Evolutionary conservation across 1,140 invertebrate genomes (phyloP).

Genomic region (Cydia pomonella): DNA sequence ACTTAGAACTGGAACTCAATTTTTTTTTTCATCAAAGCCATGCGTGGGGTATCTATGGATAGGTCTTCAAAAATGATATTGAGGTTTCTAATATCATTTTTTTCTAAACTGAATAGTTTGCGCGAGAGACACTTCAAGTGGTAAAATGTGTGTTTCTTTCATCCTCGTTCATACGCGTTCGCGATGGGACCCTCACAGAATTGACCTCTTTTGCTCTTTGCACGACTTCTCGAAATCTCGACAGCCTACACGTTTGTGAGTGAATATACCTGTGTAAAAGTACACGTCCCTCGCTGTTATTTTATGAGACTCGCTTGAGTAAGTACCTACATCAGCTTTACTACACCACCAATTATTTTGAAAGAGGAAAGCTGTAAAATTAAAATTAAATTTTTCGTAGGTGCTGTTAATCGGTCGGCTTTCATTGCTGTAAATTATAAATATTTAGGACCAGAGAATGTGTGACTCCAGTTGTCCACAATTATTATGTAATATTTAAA

Average conservation of each 20-base stretch:
- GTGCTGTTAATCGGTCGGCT: not conserved
- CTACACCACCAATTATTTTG: constrained; percentile 18
- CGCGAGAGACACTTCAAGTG: too few relatives aligned
- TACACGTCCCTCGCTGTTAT: constrained; percentile 11
- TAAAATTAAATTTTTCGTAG: not conserved
- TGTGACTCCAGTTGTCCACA: not conserved
- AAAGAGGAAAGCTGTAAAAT: constrained; percentile 12
- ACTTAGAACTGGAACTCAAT: too few relatives aligned
- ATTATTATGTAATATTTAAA: not conserved
- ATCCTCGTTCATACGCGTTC: constrained; percentile 7
- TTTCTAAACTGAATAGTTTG: too few relatives aligned
- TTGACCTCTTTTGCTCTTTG: constrained; percentile 18
- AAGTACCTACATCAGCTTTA: constrained; percentile 11
- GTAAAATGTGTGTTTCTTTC: too few relatives aligned
- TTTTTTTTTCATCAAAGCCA: too few relatives aligned
- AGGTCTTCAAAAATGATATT: too few relatives aligned
- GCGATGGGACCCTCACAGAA: not conserved
- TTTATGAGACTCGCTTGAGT: constrained; percentile 9
- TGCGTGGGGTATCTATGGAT: too few relatives aligned
- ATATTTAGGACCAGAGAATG: not conserved
- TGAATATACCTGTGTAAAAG: not conserved
- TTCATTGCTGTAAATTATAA: not conserved
- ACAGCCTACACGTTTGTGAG: constrained; percentile 15
- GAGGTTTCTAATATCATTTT: too few relatives aligned
- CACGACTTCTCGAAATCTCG: constrained; percentile 32